Conservation (phyloP, 2,113 vertebrate species). For the Rhea pennata region DNA sequence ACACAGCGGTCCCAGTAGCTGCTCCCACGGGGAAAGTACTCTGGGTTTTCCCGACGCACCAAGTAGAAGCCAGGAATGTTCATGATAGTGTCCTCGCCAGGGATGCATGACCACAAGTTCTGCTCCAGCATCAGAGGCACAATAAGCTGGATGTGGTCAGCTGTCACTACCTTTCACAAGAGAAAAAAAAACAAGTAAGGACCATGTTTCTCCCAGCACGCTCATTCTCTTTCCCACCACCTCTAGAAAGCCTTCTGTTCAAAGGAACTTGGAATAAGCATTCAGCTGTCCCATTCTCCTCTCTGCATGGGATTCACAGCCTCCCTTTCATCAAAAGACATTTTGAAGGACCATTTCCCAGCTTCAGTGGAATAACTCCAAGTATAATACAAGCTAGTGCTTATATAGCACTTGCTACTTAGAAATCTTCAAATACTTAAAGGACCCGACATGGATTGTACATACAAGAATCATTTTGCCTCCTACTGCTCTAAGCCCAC, state of each 20-base stretch:
- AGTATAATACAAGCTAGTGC: neutral
- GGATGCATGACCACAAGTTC: conserved; percentile 94
- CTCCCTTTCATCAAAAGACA: neutral
- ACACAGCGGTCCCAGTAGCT: conserved; percentile 99
- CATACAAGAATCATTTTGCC: neutral
- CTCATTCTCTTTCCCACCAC: neutral
- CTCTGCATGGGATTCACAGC: neutral
- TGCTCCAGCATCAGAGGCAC: conserved; percentile 93
- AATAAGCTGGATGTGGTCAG: conserved; percentile 96
- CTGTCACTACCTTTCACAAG: conserved; percentile 88
- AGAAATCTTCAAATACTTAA: neutral
- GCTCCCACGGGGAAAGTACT: conserved; percentile 95
- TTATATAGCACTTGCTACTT: neutral
- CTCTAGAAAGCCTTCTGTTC: neutral
- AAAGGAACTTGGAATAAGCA: neutral
- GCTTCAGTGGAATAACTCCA: neutral
- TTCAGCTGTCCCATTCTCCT: neutral
- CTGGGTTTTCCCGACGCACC: conserved; percentile 93
- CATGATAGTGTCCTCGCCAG: conserved; percentile 98
- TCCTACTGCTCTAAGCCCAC: neutral
- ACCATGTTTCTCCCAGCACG: neutral
- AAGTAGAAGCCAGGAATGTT: conserved; percentile 96
- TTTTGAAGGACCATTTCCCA: neutral
- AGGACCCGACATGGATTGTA: neutral
- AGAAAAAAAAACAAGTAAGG: conserved; percentile 18